Base-by-base conservation (phyloP, 1,140 invertebrate species). In the Euglossa dilemma region DNA sequence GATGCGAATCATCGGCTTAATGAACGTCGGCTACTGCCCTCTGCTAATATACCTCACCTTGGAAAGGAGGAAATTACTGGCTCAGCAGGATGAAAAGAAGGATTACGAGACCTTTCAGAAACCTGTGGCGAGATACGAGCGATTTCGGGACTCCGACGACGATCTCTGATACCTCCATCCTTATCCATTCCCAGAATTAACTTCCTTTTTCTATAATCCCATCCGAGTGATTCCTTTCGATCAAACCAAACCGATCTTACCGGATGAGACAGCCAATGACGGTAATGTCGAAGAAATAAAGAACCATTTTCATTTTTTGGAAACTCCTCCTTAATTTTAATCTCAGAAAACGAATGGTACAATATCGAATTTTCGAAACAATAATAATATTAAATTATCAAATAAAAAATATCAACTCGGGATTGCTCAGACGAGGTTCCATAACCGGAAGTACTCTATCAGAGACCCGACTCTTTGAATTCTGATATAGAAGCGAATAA, bases 21-120 rank as follows among this genome's bases (percentile, higher is more conserved):
- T 96, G 3, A 97, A 97, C 92, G 90, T 97, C 28, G 86, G 96
- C 18, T 97, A 97, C 91, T 96, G 96, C 85, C 96, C 96, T 0
- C 88, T 97, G 9, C 89, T 97, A 25, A 89, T 92, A 80, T 94
- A 93, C 66, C 84, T 93, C 18, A 86, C 91, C 12, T 47, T 92
- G 45, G 85, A 90, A 50, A 86, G 86, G 25, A 86, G 83, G 18
- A 90, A 91, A 86, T 69, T 79, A 1, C 61, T 89, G 18, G 52
- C 71, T 45, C 23, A 66, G 66, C 78, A 85, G 12, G 85, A 89
- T 8, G 82, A 88, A 16, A 90, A 89, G 23, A 93, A 84, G 83
- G 89, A 92, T 47, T 93, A 93, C 79, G 85, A 89, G 56, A 90
- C 92, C 2, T 91, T 92, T 54, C 83, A 87, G 16, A 90, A 85